Base-by-base conservation (phyloP, 2,797 vertebrate genomes). In the Cottoperca gobio region DNA sequence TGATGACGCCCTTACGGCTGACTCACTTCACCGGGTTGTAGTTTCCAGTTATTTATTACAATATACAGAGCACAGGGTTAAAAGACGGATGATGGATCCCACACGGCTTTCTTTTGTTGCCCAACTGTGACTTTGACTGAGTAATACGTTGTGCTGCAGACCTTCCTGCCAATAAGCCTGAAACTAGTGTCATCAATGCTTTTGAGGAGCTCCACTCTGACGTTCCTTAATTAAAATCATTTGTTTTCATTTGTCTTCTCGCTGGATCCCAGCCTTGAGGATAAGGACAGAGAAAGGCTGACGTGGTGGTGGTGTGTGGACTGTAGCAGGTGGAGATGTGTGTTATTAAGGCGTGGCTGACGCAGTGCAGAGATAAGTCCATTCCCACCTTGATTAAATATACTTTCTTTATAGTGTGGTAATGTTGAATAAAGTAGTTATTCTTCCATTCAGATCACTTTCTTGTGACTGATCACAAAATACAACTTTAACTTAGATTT, bases 41-140 rank as follows among this genome's bases (percentile, higher is more conserved):
- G 74, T 69, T 69, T 80, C 42, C 40, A 64, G 33, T 67, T 68
- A 65, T 79, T 70, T 81, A 52, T 76, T 55, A 54, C 61, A 48
- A 24, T 42, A 59, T n/a, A 28, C 28, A 23, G 50, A 58, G 45
- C 16, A 19, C 24, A 31, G 37, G 62, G 37, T 59, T 76, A 13
- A 70, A 55, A 31, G 31, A 28, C 40, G n/a, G n/a, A n/a, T n/a
- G n/a, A n/a, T 59, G 43, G 13, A 31, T 60, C 33, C 1, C 16
- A 23, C 49, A 16, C 35, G 28, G 19, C 49, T 71, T 17, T 6
- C 42, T 42, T 50, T 49, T 37, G 40, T 54, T 40, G 39, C 17
- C 4, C 33, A 23, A 2, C 10, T 13, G 3, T 12, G 11, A 16
- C 53, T 23, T n/a, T 55, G 33, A 16, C 28, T 31, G n/a, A 26